These are phyloP conservation scores for Trichomalopsis sarcophagae DNA, from an alignment of 1,140 invertebrate genomes.

Conservation along the genomic window DNA sequence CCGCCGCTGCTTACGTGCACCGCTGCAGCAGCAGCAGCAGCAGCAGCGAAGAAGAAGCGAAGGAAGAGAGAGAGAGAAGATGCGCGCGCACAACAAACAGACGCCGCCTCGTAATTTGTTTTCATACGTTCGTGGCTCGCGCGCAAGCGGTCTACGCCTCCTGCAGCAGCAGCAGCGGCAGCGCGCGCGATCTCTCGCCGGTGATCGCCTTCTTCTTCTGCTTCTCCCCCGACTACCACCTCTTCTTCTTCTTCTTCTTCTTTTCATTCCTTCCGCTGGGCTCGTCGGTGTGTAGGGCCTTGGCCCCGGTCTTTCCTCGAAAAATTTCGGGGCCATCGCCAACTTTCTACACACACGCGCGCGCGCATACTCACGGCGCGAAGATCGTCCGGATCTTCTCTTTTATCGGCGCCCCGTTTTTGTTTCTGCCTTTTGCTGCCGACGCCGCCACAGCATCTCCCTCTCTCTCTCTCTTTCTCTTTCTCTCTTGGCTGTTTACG, in stretches of 20 bases:
- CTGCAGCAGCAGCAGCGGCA: constrained; percentile 25
- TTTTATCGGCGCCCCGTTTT: constrained; percentile 54
- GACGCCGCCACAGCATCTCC: background rate
- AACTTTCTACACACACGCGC: constrained; percentile 16
- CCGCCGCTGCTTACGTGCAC: background rate
- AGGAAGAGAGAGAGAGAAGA: constrained; percentile 28
- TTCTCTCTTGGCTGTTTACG: constrained; percentile 14
- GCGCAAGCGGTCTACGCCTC: constrained; percentile 66
- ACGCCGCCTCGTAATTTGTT: constrained; percentile 73
- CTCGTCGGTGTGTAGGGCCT: constrained; percentile 22
- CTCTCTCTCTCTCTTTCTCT: constrained; percentile 19
- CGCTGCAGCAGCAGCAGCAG: background rate
- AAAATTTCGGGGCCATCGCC: constrained; percentile 48
- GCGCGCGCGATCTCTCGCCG: constrained; percentile 4
- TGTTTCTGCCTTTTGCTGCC: constrained; percentile 41
- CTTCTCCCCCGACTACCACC: background rate
- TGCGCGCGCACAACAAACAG: constrained; percentile 66
- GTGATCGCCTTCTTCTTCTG: background rate
- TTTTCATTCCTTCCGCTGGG: constrained; percentile 49
- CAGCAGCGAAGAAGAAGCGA: constrained; percentile 23
- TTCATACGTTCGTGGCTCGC: constrained; percentile 69
- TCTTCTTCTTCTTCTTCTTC: constrained; percentile 47
- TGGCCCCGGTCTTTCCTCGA: constrained; percentile 48
- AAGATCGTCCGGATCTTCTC: constrained; percentile 52
- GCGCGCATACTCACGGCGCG: constrained; percentile 8